Conservation (phyloP, 2,113 vertebrate species). For the Salvelinus fontinalis region DNA sequence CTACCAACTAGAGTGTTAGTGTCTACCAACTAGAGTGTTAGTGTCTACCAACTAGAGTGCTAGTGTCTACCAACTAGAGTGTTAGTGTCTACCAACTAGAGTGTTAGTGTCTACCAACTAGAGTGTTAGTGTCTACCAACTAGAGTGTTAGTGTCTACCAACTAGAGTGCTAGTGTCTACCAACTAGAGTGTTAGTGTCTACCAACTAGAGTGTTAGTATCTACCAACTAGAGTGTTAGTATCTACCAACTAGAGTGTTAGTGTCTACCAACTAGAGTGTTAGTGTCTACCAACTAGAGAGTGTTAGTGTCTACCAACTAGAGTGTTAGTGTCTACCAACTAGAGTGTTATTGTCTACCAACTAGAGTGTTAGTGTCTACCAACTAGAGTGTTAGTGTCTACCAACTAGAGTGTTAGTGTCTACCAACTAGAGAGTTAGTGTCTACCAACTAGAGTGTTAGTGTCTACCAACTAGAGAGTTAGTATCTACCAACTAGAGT, state of each 20-base stretch:
- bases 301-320: no score
- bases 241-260: no score
- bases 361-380: not conserved
- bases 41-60: not conserved
- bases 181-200: not conserved
- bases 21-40: no score
- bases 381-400: no score
- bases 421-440: no score
- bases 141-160: not conserved
- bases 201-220: no score
- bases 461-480: no score
- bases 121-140: no score
- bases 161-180: no score
- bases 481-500: not conserved
- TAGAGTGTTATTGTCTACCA: no score
- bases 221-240: not conserved
- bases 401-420: not conserved
- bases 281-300: not conserved
- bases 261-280: not conserved
- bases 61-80: no score
- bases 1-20: not conserved
- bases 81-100: no score
- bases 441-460: not conserved
- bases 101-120: not conserved
- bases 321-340: not conserved